Percentiles rank a stretch among this genome's conserved stretches.
Conservation (phyloP, 2,888 invertebrate species). For the Timandra comae region DNA sequence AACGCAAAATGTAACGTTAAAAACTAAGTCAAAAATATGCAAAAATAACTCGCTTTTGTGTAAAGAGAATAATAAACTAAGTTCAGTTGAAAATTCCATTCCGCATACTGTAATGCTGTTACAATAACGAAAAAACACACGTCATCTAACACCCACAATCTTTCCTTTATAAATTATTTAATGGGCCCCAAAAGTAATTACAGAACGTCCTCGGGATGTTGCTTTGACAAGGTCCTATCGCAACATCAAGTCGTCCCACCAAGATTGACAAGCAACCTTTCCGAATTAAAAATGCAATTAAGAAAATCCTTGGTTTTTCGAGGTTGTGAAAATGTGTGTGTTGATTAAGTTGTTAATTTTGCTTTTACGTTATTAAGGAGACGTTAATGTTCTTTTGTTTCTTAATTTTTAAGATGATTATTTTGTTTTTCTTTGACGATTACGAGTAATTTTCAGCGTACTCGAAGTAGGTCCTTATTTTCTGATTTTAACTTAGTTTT, state of each 20-base stretch:
- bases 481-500: too few relatives aligned
- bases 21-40: background rate
- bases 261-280: conserved; percentile 31
- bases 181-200: conserved; percentile 33
- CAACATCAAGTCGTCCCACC: conserved; percentile 13
- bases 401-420: too few relatives aligned
- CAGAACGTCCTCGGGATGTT: conserved; percentile 23
- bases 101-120: too few relatives aligned
- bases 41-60: background rate
- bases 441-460: too few relatives aligned
- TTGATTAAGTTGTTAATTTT: too few relatives aligned
- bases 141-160: conserved; percentile 6
- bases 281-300: conserved; percentile 33
- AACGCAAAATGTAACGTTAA: too few relatives aligned
- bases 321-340: conserved; percentile 2
- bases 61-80: background rate
- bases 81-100: conserved; percentile 1
- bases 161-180: conserved; percentile 21
- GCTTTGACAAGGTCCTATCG: conserved; percentile 35
- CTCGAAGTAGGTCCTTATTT: too few relatives aligned
- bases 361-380: too few relatives aligned
- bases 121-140: conserved; percentile 5
- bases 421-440: too few relatives aligned
- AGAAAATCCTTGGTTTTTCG: conserved; percentile 6
- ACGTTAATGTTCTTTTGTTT: too few relatives aligned